A percentile compares a stretch with the other conserved stretches of the same genome.
Conservation (phyloP, 64 coral and sea anemone genomes). For the Montipora efflorescens region DNA sequence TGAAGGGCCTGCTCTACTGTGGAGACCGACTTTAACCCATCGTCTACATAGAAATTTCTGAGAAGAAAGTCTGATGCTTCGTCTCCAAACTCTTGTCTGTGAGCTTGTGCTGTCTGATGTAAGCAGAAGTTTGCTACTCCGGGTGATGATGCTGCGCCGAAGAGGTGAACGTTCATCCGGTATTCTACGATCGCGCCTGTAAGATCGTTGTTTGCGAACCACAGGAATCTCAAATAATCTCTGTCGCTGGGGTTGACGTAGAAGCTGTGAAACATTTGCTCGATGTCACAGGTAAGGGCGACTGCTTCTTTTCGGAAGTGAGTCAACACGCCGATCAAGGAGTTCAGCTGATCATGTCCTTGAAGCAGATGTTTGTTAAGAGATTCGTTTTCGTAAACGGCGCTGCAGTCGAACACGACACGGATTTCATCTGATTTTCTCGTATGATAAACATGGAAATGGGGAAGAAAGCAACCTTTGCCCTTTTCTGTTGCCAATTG, state of each 20-base stretch:
- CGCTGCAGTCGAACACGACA: constrained; percentile 49
- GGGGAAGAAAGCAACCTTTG: constrained; percentile 55
- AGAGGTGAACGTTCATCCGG: constrained; percentile 35
- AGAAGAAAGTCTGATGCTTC: constrained; percentile 35
- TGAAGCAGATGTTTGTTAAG: constrained; percentile 49
- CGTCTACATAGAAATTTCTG: constrained; percentile 69
- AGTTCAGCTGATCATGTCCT: constrained; percentile 48
- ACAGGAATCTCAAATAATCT: constrained; percentile 41
- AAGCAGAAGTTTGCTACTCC: constrained; percentile 55
- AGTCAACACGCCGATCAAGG: constrained; percentile 28
- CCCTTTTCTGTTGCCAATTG: neutral
- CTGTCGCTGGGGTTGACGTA: constrained; percentile 44
- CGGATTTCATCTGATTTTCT: constrained; percentile 47
- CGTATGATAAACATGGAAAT: constrained; percentile 48
- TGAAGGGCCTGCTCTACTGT: constrained; percentile 7
- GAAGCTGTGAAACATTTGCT: constrained; percentile 67
- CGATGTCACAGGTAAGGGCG: constrained; percentile 44
- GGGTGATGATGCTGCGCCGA: constrained; percentile 10
- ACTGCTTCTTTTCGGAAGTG: constrained; percentile 54
- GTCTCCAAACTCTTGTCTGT: constrained; percentile 34
- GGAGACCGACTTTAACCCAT: constrained; percentile 45
- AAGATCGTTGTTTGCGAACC: constrained; percentile 42
- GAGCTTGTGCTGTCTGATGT: constrained; percentile 51
- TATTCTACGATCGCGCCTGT: constrained; percentile 3
- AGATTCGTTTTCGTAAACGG: constrained; percentile 45